Conservation (phyloP, 2,797 vertebrate genomes). For the Meda fulgida region DNA sequence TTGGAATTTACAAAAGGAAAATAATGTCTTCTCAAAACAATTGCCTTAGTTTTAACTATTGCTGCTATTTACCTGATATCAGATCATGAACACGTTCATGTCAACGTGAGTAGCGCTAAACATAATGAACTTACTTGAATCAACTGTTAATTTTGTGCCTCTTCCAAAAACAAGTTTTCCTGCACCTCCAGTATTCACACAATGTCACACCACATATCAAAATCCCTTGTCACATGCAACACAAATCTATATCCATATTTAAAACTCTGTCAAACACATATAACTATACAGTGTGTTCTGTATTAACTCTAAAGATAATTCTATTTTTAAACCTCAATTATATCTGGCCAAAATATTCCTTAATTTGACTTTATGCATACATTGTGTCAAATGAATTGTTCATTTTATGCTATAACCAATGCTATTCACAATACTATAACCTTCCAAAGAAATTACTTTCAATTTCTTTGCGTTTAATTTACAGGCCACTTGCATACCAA, state of each 20-base stretch:
- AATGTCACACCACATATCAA: conserved; percentile 28
- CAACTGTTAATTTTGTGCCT: conserved; percentile 54
- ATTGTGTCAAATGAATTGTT: not conserved
- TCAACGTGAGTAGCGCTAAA: not conserved
- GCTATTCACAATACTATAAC: not conserved
- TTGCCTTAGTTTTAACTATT: not conserved
- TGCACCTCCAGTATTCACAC: conserved; percentile 44
- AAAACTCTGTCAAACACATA: not conserved
- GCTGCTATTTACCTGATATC: not conserved
- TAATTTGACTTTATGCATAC: not conserved
- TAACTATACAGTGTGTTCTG: not conserved
- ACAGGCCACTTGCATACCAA: not conserved
- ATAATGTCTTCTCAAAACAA: not conserved
- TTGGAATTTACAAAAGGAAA: not conserved
- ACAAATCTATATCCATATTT: not conserved
- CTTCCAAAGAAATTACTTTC: not conserved
- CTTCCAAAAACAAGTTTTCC: conserved; percentile 44
- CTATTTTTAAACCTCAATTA: not conserved
- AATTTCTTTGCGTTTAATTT: not conserved
- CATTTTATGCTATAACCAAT: not conserved
- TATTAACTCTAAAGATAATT: not conserved
- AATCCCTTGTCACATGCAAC: not conserved
- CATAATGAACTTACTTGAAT: conserved; percentile 52
- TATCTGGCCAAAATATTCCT: not conserved
- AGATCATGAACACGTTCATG: not conserved